Percentiles rank a stretch among this genome's conserved stretches.
Evolutionary conservation across 1,140 invertebrate genomes (phyloP).

Genomic region (Apis mellifera): Amel_HAv3.1 CM009935.2:5385501-5386000

Average conservation of each 20-base stretch:
- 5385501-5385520: neutral
- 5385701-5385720: neutral
- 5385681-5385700: neutral
- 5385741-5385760: neutral
- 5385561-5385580: neutral
- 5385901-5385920: neutral
- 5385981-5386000: neutral
- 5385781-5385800: neutral
- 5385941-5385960: neutral
- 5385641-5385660: neutral
- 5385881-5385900: conserved; percentile 26
- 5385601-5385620: neutral
- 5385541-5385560: neutral
- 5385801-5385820: neutral
- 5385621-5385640: neutral
- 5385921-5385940: conserved; percentile 7
- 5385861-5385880: neutral
- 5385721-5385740: neutral
- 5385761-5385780: conserved; percentile 24
- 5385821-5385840: neutral
- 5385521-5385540: no score
- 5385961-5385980: neutral
- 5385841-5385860: neutral
- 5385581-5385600: neutral
- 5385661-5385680: neutral